Percentiles rank a stretch among this genome's conserved stretches.
phyloP scores from a whole-genome alignment of 2,888 invertebrate species.

The Tetramorium bicarinatum region DNA sequence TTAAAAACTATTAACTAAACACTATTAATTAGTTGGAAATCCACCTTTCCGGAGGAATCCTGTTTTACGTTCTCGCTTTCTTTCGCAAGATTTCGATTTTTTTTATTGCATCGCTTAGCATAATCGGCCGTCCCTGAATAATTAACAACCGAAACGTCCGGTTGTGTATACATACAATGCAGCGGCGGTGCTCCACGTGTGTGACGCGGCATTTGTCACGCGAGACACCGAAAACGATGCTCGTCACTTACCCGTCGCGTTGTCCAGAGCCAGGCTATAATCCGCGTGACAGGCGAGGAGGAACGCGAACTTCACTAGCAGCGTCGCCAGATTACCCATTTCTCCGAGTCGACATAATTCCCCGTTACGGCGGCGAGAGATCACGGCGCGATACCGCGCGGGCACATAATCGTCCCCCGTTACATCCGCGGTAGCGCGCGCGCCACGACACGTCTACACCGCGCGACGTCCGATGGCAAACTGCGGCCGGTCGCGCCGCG shows the following conservation, averaged over 20 bases:
- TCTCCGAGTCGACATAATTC: constrained; percentile 79
- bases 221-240: neutral
- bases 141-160: neutral
- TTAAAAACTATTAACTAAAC: neutral
- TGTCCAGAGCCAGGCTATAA: constrained; percentile 80
- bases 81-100: neutral
- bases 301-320: constrained; percentile 78
- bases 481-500: constrained; percentile 26
- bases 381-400: constrained; percentile 65
- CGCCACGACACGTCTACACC: constrained; percentile 51
- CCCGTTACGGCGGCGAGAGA: constrained; percentile 60
- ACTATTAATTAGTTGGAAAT: neutral
- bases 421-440: neutral
- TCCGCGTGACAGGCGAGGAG: constrained; percentile 83
- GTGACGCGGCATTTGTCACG: constrained; percentile 52
- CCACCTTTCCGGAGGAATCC: neutral
- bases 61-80: neutral
- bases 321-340: constrained; percentile 84
- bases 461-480: constrained; percentile 73
- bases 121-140: neutral
- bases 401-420: constrained; percentile 46
- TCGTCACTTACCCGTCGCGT: constrained; percentile 72
- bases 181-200: constrained; percentile 65
- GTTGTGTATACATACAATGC: neutral
- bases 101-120: neutral